Conservation (phyloP, 1,140 invertebrate genomes). For the Drosophila aff. region DNA sequence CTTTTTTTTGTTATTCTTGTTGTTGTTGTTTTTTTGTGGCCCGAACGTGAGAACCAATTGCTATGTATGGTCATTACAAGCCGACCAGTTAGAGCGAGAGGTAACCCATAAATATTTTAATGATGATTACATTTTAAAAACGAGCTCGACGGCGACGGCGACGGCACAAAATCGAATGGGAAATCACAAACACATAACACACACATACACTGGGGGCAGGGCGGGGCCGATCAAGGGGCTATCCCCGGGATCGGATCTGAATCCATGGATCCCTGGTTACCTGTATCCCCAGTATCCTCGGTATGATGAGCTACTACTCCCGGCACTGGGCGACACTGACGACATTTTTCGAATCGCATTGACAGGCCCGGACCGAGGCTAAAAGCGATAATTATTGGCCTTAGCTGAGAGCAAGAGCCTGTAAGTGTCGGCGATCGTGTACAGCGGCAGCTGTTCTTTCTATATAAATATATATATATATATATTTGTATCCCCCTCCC, state of each 20-base stretch:
- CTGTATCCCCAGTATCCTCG: neutral
- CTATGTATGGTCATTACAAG: conserved; percentile 84
- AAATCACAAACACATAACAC: conserved; percentile 51
- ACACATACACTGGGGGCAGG: neutral
- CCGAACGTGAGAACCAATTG: conserved; percentile 82
- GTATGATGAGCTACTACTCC: conserved; percentile 70
- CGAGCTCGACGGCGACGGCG: conserved; percentile 16
- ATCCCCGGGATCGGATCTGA: neutral
- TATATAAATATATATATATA: neutral
- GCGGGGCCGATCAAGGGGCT: conserved; percentile 44
- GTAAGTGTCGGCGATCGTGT: conserved; percentile 81
- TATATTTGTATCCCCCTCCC: neutral
- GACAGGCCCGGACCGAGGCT: conserved; percentile 74
- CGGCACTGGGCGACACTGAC: conserved; percentile 77
- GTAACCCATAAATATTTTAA: conserved; percentile 81
- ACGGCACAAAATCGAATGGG: conserved; percentile 62
- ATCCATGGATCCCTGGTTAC: conserved; percentile 17
- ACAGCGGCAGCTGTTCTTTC: conserved; percentile 3
- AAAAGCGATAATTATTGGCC: conserved; percentile 84
- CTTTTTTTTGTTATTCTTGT: neutral
- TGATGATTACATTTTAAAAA: conserved; percentile 84
- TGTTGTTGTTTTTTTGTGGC: conserved; percentile 34
- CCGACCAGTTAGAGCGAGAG: conserved; percentile 75
- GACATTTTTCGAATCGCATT: conserved; percentile 83
- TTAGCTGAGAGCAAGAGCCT: conserved; percentile 12